phyloP scores from a whole-genome alignment of 2,113 vertebrate species.

The Bos indicus region DNA sequence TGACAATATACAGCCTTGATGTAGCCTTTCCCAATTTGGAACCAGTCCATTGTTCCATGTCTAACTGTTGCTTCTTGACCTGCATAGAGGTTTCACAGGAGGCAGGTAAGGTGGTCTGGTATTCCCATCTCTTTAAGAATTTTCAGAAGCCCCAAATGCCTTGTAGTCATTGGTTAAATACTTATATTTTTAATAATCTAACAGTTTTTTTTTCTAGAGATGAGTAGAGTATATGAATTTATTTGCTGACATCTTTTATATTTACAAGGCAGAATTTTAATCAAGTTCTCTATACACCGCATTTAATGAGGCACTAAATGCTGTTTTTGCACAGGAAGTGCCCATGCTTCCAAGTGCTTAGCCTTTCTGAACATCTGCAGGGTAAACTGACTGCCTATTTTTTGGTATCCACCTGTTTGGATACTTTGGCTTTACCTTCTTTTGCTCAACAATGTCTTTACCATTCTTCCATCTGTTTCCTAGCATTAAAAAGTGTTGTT shows the following conservation, averaged over 20 bases:
- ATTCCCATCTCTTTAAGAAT: not conserved
- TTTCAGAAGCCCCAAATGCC: not conserved
- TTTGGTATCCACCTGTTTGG: not conserved
- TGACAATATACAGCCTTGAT: not conserved
- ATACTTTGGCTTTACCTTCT: not conserved
- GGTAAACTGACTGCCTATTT: not conserved
- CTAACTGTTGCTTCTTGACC: not conserved
- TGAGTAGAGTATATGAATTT: not conserved
- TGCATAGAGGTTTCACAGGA: not conserved
- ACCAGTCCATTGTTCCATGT: not conserved
- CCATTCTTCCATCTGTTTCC: not conserved
- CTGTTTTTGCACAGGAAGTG: not conserved
- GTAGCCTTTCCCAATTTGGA: not conserved
- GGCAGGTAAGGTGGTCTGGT: not conserved
- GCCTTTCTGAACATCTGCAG: not conserved
- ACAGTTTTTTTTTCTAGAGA: not conserved
- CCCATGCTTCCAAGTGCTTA: not conserved
- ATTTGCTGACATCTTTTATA: not conserved
- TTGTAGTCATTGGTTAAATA: not conserved
- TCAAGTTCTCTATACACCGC: not conserved
- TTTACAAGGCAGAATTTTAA: not conserved
- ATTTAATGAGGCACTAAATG: not conserved
- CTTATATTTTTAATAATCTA: not conserved
- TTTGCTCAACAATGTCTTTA: not conserved
- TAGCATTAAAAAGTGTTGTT: not conserved